phyloP scores from a whole-genome alignment of 2,888 invertebrate species.

The Pharmacophagus antenor region DNA sequence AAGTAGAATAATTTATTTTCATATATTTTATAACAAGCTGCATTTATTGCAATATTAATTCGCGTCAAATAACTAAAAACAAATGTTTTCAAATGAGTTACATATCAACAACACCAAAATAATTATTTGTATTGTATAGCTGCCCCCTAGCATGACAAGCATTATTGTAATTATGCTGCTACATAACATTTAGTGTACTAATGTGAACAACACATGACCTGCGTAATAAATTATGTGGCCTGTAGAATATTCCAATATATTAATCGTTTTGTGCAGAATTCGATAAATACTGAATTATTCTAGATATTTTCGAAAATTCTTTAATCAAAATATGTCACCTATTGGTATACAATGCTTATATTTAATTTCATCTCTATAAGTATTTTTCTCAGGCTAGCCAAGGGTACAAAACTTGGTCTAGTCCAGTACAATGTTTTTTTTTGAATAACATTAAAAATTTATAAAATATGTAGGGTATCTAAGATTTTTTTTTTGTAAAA shows the following conservation, averaged over 20 bases:
- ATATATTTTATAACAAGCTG: neutral
- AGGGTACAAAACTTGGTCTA: neutral
- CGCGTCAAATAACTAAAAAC: too few species aligned
- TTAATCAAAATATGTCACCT: too few species aligned
- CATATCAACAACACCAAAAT: slow-evolving; percentile 11
- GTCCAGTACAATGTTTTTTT: neutral
- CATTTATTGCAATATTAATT: too few species aligned
- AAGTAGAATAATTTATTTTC: too few species aligned
- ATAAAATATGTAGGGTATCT: neutral
- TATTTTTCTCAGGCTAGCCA: neutral
- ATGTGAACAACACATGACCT: neutral
- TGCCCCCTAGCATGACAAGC: slow-evolving; percentile 10
- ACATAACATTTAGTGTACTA: neutral
- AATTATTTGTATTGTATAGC: slow-evolving; percentile 13
- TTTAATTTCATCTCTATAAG: neutral
- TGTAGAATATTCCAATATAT: neutral
- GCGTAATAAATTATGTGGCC: neutral
- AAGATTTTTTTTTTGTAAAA: neutral
- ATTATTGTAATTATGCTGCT: neutral
- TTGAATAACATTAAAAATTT: neutral
- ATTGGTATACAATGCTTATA: neutral
- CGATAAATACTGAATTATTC: too few species aligned
- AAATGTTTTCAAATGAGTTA: slow-evolving; percentile 4
- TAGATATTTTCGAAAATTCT: too few species aligned
- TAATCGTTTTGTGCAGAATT: too few species aligned